A percentile compares a stretch with the other conserved stretches of the same genome.
These are phyloP conservation scores for Polylopha cassiicola DNA, from an alignment of 2,888 invertebrate species.

Conservation along the genomic window DNA sequence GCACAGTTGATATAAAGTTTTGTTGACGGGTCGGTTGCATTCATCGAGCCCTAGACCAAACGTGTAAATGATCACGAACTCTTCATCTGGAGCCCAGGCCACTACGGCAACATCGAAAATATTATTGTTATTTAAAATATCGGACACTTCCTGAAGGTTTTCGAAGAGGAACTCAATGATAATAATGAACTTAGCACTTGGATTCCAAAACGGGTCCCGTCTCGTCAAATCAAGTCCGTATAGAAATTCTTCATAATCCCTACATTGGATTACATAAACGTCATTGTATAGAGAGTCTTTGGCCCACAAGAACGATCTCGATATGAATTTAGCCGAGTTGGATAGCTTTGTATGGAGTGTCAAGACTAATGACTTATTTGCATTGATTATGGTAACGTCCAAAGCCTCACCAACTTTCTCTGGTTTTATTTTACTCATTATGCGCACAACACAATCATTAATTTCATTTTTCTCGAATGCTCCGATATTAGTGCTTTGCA, in stretches of 20 bases:
- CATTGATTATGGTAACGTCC: constrained; percentile 34
- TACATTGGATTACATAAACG: constrained; percentile 32
- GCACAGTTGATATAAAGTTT: constrained; percentile 1
- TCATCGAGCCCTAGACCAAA: constrained; percentile 21
- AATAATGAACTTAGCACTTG: constrained; percentile 37
- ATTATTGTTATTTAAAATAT: constrained; percentile 30
- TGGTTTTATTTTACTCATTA: constrained; percentile 5
- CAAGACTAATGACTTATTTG: constrained; percentile 25
- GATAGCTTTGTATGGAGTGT: constrained; percentile 27
- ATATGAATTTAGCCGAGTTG: constrained; percentile 28
- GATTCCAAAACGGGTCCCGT: constrained; percentile 36
- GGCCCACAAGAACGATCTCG: constrained; percentile 29
- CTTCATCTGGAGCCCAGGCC: constrained; percentile 20
- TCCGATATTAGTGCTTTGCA: constrained; percentile 4
- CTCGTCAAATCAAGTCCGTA: constrained; percentile 26
- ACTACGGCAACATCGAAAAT: constrained; percentile 28
- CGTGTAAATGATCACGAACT: constrained; percentile 21
- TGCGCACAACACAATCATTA: constrained; percentile 10
- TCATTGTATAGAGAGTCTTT: constrained; percentile 25
- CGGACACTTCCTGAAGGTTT: constrained; percentile 25
- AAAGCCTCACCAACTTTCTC: not conserved
- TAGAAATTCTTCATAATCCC: constrained; percentile 30
- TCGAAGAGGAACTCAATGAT: constrained; percentile 27
- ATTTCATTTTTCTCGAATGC: not conserved
- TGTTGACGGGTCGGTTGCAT: constrained; percentile 15